Evolutionary conservation across 2,113 vertebrate genomes (phyloP), one percentile per base, ranked within the genome.

Genomic region (Noctilio leporinus): DNA sequence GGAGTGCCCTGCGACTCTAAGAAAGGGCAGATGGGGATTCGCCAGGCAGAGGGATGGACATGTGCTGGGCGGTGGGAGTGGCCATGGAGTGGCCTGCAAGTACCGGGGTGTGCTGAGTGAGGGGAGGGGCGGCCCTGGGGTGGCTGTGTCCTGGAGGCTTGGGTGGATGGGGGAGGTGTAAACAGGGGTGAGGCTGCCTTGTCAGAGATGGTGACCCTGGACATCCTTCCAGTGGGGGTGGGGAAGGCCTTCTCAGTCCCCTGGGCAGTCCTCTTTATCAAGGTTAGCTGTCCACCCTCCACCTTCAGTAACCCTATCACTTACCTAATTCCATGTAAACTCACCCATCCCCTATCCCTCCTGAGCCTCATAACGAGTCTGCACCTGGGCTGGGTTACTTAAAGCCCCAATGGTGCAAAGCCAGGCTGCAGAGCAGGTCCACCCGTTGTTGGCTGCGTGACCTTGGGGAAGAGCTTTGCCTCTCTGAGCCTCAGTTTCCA

Each of bases 251-350:
- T 57, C 47, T 62, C 30, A 5, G 30, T 14, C 26, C 67, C 28
- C 51, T 4, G n/a, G 24, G 35, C 78, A 51, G 38, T 88, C 77
- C 83, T 85, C 73, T 76, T 55, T 90, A 47, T 92, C 67, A 89
- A 95, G 90, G 76, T 85, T 81, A 86, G 40, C 82, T n/a, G 22
- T 47, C 10, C 1, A 0, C 24, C n/a, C 72, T 19, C 40, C 26
- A 4, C 35, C 5, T 47, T 11, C 38, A 17, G 16, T 93, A 92
- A 91, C 91, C 86, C 93, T 35, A 62, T 73, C 76, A 14, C 62
- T 51, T 47, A 43, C 35, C 62, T 96, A 89, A 93, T 91, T 86
- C 93, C 55, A 3, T 2, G 7, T 94, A 96, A 95, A 92, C 93
- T 14, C 1, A 0, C 57, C 93, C 86, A 35, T n/a, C 76, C 73